Evolutionary conservation across 2,113 vertebrate genomes (phyloP), one percentile per base, ranked within the genome.

Genomic region (Silurus asotus): DNA sequence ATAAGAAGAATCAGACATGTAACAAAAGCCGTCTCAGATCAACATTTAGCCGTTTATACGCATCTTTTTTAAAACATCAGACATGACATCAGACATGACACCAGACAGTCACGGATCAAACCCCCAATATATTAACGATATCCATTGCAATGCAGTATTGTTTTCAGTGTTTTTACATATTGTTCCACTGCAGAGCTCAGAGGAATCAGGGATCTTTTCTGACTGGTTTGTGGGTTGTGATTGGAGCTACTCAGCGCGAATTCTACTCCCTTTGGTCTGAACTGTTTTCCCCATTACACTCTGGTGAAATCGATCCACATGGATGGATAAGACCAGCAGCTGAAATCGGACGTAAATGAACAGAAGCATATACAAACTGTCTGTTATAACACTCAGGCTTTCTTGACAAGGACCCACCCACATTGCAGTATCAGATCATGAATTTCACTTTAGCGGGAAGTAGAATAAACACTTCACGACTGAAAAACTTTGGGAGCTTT

Each of bases 201-300:
- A 61, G 81, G 37, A 28, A 81, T 49, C 20, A 51, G 72, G 82
- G 83, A 51, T 59, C 55, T 82, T 48, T 20, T 67, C 28, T 51
- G 81, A 81, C 87, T 62, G 78, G 82, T 79, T 87, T 84, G 82
- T 48, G 78, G 80, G 64, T 64, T 84, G 25, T 70, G 78, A 77
- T 56, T 82, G 59, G 61, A 82, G 62, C 28, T 17, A 25, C 85
- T 69, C 61, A 61, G 78, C 25, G 2, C 69, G 25, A 56, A 11
- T n/a, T 28, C 65, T 5, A 5, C 51, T 84, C 75, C 59, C 13
- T 84, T 84, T 53, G 49, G 58, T 76, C 37, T 58, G 81, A 19
- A 28, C 72, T 85, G 78, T 85, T 89, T 82, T 81, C 62, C 65
- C 75, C 81, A 77, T 87, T 78, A 89, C 69, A 20, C 13, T 65